Evolutionary conservation across 2,888 invertebrate genomes (phyloP).

Genomic region (Cyaniris semiargus): DNA sequence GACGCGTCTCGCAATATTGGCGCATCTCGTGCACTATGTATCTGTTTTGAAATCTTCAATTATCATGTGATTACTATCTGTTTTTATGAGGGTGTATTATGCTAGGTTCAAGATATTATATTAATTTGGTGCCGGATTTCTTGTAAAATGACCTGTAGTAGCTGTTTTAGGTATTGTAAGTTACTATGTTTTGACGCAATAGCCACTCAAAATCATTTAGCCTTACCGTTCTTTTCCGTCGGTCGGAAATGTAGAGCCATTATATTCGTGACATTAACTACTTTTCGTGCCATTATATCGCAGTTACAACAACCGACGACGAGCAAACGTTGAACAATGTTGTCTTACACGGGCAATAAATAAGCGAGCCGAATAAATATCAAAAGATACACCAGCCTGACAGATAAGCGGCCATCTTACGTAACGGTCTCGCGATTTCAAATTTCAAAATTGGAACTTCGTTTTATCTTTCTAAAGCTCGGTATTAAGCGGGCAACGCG

Average conservation of each 20-base stretch:
- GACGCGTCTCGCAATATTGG: conserved; percentile 16
- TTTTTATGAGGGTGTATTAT: background rate
- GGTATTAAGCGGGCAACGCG: conserved; percentile 46
- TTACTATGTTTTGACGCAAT: background rate
- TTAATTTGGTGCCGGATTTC: background rate
- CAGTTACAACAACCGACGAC: background rate
- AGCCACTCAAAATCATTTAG: background rate
- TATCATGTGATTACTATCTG: conserved; percentile 19
- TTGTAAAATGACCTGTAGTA: background rate
- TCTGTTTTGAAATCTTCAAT: conserved; percentile 24
- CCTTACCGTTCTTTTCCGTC: background rate
- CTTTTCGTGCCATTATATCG: background rate
- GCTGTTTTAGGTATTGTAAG: background rate
- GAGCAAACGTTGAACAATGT: conserved; percentile 31
- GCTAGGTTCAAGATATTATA: background rate
- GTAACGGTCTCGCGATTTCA: conserved; percentile 45
- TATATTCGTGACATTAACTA: background rate
- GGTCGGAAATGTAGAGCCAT: background rate
- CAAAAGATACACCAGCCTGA: conserved; percentile 43
- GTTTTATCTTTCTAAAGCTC: conserved; percentile 48
- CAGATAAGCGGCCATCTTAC: conserved; percentile 48
- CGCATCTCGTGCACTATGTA: background rate
- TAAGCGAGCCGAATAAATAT: conserved; percentile 29
- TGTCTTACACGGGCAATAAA: conserved; percentile 21
- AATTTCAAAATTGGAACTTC: conserved; percentile 49